A percentile compares a stretch with the other conserved stretches of the same genome.
Evolutionary conservation across 2,888 invertebrate genomes (phyloP).

Genomic region (Pteria penguin): DNA sequence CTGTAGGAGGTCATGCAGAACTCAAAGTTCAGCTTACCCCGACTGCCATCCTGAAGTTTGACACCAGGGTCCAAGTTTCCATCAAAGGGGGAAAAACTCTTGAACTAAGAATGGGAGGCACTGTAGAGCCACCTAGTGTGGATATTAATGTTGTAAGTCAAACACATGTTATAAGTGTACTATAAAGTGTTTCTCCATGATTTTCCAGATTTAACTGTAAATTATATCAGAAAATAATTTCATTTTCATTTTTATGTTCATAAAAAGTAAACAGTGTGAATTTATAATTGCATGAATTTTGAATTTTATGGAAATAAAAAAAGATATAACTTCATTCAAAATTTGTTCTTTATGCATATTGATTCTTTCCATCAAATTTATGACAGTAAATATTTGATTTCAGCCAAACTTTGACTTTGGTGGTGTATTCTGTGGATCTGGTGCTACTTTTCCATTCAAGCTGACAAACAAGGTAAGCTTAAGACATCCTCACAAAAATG

Average conservation of each 20-base stretch:
- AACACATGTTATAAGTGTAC: too few species aligned
- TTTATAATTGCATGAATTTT: too few species aligned
- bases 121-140: conserved; percentile 78
- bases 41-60: conserved; percentile 79
- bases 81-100: conserved; percentile 77
- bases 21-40: conserved; percentile 76
- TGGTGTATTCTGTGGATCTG: conserved; percentile 79
- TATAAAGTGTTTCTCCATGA: too few species aligned
- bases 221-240: too few species aligned
- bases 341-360: too few species aligned
- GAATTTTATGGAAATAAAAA: too few species aligned
- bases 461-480: conserved; percentile 75
- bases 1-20: conserved; percentile 78
- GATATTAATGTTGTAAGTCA: conserved; percentile 77
- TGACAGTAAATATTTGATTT: conserved; percentile 38
- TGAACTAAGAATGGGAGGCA: conserved; percentile 79
- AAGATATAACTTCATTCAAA: too few species aligned
- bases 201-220: too few species aligned
- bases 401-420: conserved; percentile 78
- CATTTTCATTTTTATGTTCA: too few species aligned
- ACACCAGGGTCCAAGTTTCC: conserved; percentile 75
- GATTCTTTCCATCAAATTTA: too few species aligned
- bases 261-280: too few species aligned
- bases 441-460: conserved; percentile 70
- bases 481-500: too few species aligned